Evolutionary conservation across 2,888 invertebrate genomes (phyloP), one percentile per base, ranked within the genome.

Genomic region (Argyresthia goedartella): DNA sequence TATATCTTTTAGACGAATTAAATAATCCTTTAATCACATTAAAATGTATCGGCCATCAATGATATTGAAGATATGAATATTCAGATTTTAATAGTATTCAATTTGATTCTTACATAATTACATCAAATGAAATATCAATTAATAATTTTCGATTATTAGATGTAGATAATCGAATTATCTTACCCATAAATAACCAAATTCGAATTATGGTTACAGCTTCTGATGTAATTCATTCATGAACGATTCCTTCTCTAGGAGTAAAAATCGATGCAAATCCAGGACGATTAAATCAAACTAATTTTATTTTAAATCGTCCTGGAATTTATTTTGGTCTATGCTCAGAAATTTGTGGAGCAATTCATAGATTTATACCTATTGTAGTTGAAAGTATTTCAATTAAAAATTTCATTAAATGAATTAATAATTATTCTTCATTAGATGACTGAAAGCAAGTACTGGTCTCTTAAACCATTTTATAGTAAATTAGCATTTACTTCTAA

Each of bases 291-390:
- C 90, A 91, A 90, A 85, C 79, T 66, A 88, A 80, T 62, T 88
- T 92, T 71, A 80, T 81, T 62, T 85, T 89, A 62, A 90, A 88
- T 59, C 89, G 89, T 1, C 86, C 91, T 0, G 92, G 92, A 45
- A 63, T 92, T 69, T 91, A 88, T 76, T 93, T 79, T 76, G 92
- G 93, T 0, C 92, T 93, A 89, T 94, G 93, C 71, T 93, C 93
- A 61, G 93, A 94, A 89, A 93, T 94, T 85, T 94, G 93, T 81
- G 93, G 93, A 0, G 89, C 90, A 52, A 93, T 94, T 71, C 93
- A 94, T 73, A 92, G 92, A 54, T 93, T 93, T 89, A 94, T 94
- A 81, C 93, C 92, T 36, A 92, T 93, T 88, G 87, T 89, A 54
- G 73, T 91, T 64, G 90, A 91, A 89, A 87, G 85, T 65, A 81